A percentile compares a stretch with the other conserved stretches of the same genome.
Evolutionary conservation across 2,113 vertebrate genomes (phyloP).

Genomic region (Ptychochromis oligacanthus): DNA sequence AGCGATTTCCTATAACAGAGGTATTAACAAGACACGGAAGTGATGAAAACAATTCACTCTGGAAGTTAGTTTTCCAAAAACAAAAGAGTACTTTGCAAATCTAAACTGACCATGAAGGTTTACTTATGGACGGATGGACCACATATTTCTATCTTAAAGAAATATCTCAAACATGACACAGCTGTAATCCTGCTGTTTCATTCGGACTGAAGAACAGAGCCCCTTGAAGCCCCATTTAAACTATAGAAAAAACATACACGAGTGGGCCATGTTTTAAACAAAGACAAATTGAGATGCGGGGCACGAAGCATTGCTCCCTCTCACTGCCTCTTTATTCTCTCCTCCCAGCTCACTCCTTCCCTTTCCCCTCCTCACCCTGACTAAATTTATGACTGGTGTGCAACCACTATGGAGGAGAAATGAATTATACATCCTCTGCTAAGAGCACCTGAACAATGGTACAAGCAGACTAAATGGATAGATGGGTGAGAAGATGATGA

Average conservation of each 20-base stretch:
- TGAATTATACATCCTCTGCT: constrained; percentile 67
- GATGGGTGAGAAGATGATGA: constrained; percentile 46
- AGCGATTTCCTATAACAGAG: too few relatives aligned
- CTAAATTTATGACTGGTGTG: constrained; percentile 46
- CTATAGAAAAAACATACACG: constrained; percentile 37
- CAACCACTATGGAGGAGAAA: constrained; percentile 37
- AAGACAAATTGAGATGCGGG: constrained; percentile 75
- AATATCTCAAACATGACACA: background rate
- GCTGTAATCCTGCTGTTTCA: background rate
- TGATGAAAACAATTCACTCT: too few relatives aligned
- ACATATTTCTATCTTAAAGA: background rate
- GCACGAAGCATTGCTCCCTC: constrained; percentile 67
- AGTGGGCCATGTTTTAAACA: constrained; percentile 55
- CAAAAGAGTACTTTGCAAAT: background rate
- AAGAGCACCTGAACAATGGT: constrained; percentile 53
- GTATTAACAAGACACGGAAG: too few relatives aligned
- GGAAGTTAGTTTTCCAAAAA: too few relatives aligned
- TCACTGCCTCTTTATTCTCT: constrained; percentile 50
- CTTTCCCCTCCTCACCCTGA: constrained; percentile 3
- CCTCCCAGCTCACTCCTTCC: background rate
- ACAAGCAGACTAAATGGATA: constrained; percentile 14
- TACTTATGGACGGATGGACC: background rate
- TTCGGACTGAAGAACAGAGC: background rate
- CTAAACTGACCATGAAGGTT: background rate
- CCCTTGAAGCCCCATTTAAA: background rate